Evolutionary conservation across 2,113 vertebrate species (phyloP), one percentile per base, ranked within the genome.

Genomic region (Heloderma charlesbogerti): DNA sequence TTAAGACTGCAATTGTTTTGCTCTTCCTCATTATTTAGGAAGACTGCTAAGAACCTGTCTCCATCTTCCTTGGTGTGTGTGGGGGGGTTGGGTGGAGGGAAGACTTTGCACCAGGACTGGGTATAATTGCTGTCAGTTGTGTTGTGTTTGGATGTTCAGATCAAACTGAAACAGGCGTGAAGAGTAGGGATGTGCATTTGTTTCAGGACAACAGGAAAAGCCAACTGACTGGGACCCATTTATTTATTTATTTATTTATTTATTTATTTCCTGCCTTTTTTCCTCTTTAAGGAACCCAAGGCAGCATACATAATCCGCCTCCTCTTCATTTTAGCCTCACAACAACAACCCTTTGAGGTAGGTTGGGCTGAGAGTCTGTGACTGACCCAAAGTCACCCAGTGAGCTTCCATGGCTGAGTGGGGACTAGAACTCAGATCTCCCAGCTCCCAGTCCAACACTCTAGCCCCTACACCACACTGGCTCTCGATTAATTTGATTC

Each of bases 1-100:
- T 93, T 95, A 95, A 82, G 93, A 93, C 71, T 27, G 94, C 89
- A 92, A 95, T 95, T 40, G 89, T 96, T 96, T 95, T 16, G 18
- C 94, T 15, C 6, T 92, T 94, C 90, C 95, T 66, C 27, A 92
- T 86, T 93, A 78, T 66, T 77, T 67, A 51, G 57, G 74, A 29
- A 66, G 40, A 7, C 57, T n/a, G 13, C 34, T 29, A 25, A 48
- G 40, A n/a, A 63, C 7, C 29, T 15, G 60, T 77, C 54, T 40
- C 29, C 18, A 6, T 34, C 5, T 79, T 78, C 37, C 27, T 54
- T 43, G 34, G 0, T 8, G n/a, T 22, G 43, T n/a, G 31, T 22
- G 15, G 40, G 31, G 43, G 2, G 45, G 40, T 27, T 4, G 2
- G 4, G 16, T 66, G 2, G 10, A 48, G 48, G 22, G 60, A n/a